Evolutionary conservation across 2,888 invertebrate species (phyloP), one percentile per base, ranked within the genome.

Genomic region (Plusia festucae): DNA sequence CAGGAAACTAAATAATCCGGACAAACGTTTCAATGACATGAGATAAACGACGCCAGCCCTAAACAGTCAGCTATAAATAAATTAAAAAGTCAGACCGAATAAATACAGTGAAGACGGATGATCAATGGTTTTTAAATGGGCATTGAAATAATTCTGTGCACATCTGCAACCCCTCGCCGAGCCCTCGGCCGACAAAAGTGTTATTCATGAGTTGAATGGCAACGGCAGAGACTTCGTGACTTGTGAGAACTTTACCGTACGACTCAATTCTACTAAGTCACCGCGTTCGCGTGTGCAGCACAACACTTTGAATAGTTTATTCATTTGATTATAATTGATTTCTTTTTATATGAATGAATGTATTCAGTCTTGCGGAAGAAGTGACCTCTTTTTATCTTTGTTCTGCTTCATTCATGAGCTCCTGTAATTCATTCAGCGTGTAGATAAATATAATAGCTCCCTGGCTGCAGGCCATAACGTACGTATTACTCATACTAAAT

Each of bases 321-420:
- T 89, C 88, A 86, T 82, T 81, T 79, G 76, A 80, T 85, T 84
- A 85, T 88, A 87, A 88, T 87, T 86, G 85, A 90, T 87, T 89
- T 87, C 86, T 86, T 90, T 90, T 88, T 82, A 75, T 69, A 82
- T 77, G 73, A 88, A 89, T 88, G 84, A 81, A 76, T 79, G 79
- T 61, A 79, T 56, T 78, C 79, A 84, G 82, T 82, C 79, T 81
- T 75, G 78, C 68, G 85, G 84, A 88, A 86, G 85, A 83, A 77
- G 76, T 87, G 86, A 87, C 82, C 81, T 82, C 82, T 81, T 82
- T 83, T 74, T 67, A 70, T 68, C 68, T 74, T 77, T 82, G 68
- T 77, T 81, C 46, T 66, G 55, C 68, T 79, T 78, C 78, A 82
- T 81, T 79, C 74, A 83, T 74, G 64, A 68, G 55, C 57, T 58